A percentile compares a stretch with the other conserved stretches of the same genome.
Evolutionary conservation across 2,797 vertebrate genomes (phyloP).

Genomic region (Amazonetta brasiliensis): DNA sequence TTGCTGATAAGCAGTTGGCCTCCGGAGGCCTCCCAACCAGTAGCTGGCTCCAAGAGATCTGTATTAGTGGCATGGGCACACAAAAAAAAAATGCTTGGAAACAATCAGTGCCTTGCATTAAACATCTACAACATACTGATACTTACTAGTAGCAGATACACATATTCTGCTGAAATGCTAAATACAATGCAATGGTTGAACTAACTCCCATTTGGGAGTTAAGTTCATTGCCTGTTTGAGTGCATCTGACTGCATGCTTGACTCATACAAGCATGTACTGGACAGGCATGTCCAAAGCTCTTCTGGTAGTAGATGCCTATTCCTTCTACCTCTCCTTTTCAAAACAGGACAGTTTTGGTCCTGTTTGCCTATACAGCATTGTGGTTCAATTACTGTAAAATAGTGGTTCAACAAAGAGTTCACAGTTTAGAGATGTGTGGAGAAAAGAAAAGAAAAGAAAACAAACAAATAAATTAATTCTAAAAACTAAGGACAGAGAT

Average conservation of each 20-base stretch:
- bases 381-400: background rate
- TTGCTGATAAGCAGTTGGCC: background rate
- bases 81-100: background rate
- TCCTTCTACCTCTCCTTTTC: background rate
- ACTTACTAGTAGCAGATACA: background rate
- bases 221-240: background rate
- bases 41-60: background rate
- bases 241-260: background rate
- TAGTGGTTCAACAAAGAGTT: background rate
- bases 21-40: background rate
- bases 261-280: background rate
- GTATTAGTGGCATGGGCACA: background rate
- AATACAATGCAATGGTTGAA: background rate
- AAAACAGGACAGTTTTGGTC: background rate
- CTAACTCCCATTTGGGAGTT: background rate
- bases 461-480: background rate
- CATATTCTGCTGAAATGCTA: background rate
- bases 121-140: background rate
- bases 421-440: background rate
- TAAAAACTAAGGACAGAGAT: background rate
- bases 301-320: background rate
- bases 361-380: background rate
- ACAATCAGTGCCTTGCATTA: background rate
- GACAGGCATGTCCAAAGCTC: background rate
- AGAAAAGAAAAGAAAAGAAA: background rate